Evolutionary conservation across 2,113 vertebrate species (phyloP), one percentile per base, ranked within the genome.

Genomic region (Hyaena hyaena): DNA sequence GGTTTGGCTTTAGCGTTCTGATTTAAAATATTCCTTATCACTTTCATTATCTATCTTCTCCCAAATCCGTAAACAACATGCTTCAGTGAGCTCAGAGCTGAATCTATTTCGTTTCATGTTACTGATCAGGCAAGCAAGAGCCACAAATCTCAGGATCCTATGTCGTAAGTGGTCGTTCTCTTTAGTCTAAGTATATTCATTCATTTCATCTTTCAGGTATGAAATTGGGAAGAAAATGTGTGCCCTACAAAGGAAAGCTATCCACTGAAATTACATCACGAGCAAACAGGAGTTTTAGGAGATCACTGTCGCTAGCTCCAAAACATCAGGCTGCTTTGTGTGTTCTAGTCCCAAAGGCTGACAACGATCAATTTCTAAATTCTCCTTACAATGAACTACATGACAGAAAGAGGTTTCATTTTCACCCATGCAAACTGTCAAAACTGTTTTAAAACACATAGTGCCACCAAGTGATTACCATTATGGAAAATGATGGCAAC

Each of bases 381-480:
- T 81, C 96, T 81, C n/a, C 45, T 76, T 81, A 90, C 39, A 55
- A 39, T 68, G 26, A 88, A 77, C 53, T 92, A 63, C 45, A 23
- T 12, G 77, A 83, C 9, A 80, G 45, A 90, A 90, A 66, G 10
- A 83, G 63, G 19, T 88, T 97, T 96, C 58, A 43, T 33, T 65
- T 76, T 33, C 8, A 84, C 63, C 53, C 28, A 84, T 21, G 61
- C 79, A 84, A 69, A 89, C 68, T 86, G 16, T 95, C 39, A 88
- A 90, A 86, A 83, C 55, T 69, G 31, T 79, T 97, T 80, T 84
- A 83, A 84, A 89, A 96, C 24, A 91, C 87, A 95, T 50, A 95
- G 15, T 95, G n/a, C 48, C 28, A 90, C 93, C 89, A 93, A 71
- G 50, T 93, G 86, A 97, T 95, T 92, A 89, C 84, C 69, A 55